Evolutionary conservation across 2,888 invertebrate genomes (phyloP).

Genomic region (Stegophylla sp.): DNA sequence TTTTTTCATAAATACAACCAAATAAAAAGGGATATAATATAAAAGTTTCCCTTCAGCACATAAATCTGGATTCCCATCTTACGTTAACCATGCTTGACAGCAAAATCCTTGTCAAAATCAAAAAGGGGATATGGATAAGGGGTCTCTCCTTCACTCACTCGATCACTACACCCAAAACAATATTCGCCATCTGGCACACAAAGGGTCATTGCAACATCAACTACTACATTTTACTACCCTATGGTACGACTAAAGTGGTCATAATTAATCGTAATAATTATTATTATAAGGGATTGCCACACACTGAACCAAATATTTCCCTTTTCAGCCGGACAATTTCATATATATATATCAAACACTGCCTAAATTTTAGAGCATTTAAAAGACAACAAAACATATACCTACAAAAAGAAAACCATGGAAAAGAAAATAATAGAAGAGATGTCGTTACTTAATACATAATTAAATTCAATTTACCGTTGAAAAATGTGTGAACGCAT

Average conservation of each 20-base stretch:
- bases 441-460: no score
- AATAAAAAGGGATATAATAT: constrained; percentile 48
- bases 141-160: background rate
- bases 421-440: no score
- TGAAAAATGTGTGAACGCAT: no score
- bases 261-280: constrained; percentile 57
- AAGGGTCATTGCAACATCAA: constrained; percentile 57
- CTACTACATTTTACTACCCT: constrained; percentile 33
- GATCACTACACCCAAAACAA: constrained; percentile 45
- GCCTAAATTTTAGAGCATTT: background rate
- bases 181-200: constrained; percentile 56
- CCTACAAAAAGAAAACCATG: background rate
- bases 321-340: background rate
- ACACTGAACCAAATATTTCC: constrained; percentile 18
- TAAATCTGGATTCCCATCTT: constrained; percentile 58
- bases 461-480: no score
- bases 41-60: constrained; percentile 41
- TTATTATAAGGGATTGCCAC: constrained; percentile 35
- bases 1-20: constrained; percentile 15
- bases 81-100: constrained; percentile 57
- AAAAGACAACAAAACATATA: background rate
- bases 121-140: constrained; percentile 56
- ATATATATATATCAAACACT: background rate
- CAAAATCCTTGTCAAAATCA: constrained; percentile 58
- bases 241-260: constrained; percentile 24